Evolutionary conservation across 2,797 vertebrate genomes (phyloP).

Genomic region (Spheniscus humboldti): DNA sequence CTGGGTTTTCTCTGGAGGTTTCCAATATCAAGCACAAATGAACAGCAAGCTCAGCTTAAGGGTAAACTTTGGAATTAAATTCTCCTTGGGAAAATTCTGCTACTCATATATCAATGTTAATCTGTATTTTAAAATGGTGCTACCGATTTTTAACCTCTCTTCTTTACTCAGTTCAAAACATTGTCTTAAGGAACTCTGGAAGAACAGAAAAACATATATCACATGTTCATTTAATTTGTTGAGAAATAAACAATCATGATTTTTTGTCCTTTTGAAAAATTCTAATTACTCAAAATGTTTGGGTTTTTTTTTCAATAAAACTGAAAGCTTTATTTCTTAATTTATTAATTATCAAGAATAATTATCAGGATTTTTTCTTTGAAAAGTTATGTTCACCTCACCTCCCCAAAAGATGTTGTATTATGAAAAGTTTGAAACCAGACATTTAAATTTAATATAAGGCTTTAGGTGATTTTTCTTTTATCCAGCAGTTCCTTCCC

Average conservation of each 20-base stretch:
- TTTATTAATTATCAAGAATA: not conserved
- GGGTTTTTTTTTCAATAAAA: not conserved
- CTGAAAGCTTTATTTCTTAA: not conserved
- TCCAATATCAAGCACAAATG: not conserved
- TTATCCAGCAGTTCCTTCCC: not conserved
- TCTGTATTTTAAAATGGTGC: not conserved
- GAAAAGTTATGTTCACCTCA: not conserved
- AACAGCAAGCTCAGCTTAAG: not conserved
- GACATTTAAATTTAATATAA: not conserved
- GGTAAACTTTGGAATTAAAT: not conserved
- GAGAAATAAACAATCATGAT: not conserved
- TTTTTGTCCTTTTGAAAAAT: not conserved
- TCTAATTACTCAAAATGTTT: not conserved
- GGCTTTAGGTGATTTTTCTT: not conserved
- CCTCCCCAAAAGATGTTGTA: not conserved
- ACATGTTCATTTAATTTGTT: not conserved
- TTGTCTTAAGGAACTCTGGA: not conserved
- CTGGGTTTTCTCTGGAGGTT: not conserved
- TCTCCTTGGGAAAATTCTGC: not conserved
- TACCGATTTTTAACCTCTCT: not conserved
- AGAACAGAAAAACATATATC: not conserved
- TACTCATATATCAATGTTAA: not conserved
- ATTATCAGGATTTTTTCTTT: not conserved
- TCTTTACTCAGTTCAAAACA: not conserved
- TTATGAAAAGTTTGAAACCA: not conserved